Percentiles rank a stretch among this genome's conserved stretches.
Conservation (phyloP, 2,113 vertebrate genomes). For the Notarius quadriscutis region DNA sequence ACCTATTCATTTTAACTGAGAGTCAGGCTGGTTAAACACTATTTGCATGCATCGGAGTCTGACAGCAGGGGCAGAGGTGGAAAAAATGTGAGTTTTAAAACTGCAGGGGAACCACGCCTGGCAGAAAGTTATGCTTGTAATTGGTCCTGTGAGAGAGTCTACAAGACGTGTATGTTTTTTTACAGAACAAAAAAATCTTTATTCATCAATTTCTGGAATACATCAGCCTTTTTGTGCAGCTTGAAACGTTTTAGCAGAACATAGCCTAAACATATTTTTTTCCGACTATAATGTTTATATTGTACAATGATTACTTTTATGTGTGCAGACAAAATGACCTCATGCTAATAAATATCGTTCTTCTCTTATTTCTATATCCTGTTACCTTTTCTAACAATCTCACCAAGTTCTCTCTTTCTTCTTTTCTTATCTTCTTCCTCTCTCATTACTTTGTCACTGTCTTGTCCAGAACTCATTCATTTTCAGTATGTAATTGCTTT, state of each 20-base stretch:
- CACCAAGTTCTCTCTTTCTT: background rate
- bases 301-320: background rate
- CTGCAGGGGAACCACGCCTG: conserved; percentile 9
- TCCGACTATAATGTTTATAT: background rate
- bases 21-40: background rate
- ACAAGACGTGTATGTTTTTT: background rate
- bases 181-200: background rate
- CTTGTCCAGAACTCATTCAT: background rate
- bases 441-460: background rate
- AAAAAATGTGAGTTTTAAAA: conserved; percentile 25
- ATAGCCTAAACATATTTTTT: background rate
- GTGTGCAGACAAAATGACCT: background rate
- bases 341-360: background rate
- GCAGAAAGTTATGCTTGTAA: conserved; percentile 5
- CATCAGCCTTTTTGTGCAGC: background rate
- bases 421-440: background rate
- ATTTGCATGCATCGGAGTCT: conserved; percentile 14
- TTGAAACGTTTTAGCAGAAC: background rate
- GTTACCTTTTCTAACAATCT: background rate
- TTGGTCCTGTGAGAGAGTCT: conserved; percentile 16
- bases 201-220: background rate
- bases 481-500: background rate
- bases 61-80: conserved; percentile 26
- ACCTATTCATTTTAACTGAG: background rate
- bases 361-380: background rate